Base-by-base conservation (phyloP, 2,888 invertebrate genomes). In the Machimus rusticus region DNA sequence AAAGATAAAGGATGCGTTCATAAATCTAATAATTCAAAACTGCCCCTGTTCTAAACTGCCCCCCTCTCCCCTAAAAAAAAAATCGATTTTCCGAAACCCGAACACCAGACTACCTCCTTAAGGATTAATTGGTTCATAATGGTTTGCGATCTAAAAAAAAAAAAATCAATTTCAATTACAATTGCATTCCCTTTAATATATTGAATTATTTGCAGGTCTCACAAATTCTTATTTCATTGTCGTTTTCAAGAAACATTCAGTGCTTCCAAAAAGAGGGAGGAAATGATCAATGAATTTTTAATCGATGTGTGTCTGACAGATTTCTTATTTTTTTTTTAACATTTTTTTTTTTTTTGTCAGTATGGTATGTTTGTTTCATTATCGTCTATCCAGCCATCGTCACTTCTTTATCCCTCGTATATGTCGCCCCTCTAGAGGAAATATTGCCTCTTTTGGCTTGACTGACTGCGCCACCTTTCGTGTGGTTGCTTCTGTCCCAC, bases 221-320 rank as follows among this genome's bases (percentile, higher is more conserved):
- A 51, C n/a, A 6, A 6, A 51, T 2, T n/a, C 51, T 51, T 46
- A 0, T 14, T 51, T 16, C 51, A 51, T n/a, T 51, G 6, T 51
- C n/a, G n/a, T 51, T 51, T 51, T 51, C 51, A 51, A 51, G 19
- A 51, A 51, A 16, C 51, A 51, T n/a, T 8, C 51, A n/a, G 6
- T 6, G 28, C 66, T 19, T 8, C 66, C 34, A 84, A 23, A 31
- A 19, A 23, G 66, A 23, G 66, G 66, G 66, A 23, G 74, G 74
- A 57, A 81, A 87, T 87, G 87, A 87, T 87, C 87, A 87, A 87
- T 87, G 87, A 87, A 87, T 87, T 87, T 87, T 87, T 87, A 87
- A 87, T 87, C 87, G 87, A 81, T 79, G 46, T 46, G 81, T 79
- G 39, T 78, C 51, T 87, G 81, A 37, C 74, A 31, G 46, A 31